Evolutionary conservation across 2,113 vertebrate species (phyloP), one percentile per base, ranked within the genome.

Genomic region (Phainopepla nitens): DNA sequence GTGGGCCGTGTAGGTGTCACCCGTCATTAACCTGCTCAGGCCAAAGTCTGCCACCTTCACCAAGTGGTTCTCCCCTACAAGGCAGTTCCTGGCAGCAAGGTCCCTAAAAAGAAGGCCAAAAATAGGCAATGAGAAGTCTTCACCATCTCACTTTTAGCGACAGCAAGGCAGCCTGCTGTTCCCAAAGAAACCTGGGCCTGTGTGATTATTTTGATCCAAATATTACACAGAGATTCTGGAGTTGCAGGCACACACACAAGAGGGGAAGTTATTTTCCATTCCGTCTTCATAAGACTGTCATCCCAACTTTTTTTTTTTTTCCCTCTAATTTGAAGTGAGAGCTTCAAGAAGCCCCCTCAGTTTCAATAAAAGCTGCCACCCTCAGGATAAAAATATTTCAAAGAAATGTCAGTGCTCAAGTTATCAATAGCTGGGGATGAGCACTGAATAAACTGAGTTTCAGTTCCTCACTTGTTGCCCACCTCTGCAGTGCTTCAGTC

Each of bases 21-120:
- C 99, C 0, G 99, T 99, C 99, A 99, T 99, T 20, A 99, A 93
- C 76, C 99, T 97, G 98, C 99, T 99, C 94, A 99, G 97, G 65
- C 99, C 99, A 31, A 99, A 99, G 96, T 99, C 99, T 22, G 99
- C 99, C 86, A 99, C 99, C 97, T 99, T 99, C 87, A 99, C 99
- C 98, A 99, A 98, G 98, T 99, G 99, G 98, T 99, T 99, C 91
- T 99, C 99, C 94, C 99, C 99, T 14, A 99, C 99, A 87, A 99
- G 98, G 97, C 99, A 99, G 98, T 99, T 99, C 45, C 99, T 99
- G 93, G 99, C 99, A 75, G 99, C 99, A 42, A 99, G 98, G 83
- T 99, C 99, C 98, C 99, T 99, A 53, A 65, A 90, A 89, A 89
- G 35, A 64, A 81, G 47, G 82, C 33, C 57, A 85, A 80, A 84